Evolutionary conservation across 2,888 invertebrate species (phyloP).

Genomic region (Patella ulyssiponensis): DNA sequence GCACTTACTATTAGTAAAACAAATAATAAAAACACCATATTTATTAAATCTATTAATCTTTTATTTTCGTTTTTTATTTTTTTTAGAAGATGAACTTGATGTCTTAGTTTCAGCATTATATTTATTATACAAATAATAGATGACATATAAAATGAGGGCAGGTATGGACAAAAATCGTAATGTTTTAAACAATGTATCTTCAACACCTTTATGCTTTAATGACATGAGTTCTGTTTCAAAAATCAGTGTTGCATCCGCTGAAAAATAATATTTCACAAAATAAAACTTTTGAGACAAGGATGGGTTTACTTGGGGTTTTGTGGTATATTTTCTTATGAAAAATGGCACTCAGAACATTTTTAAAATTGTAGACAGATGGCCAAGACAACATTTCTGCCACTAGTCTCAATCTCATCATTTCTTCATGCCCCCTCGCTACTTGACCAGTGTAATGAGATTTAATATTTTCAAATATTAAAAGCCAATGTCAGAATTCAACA

Average conservation of each 20-base stretch:
- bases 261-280: constrained; percentile 18
- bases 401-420: too few species aligned
- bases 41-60: constrained; percentile 2
- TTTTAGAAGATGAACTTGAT: constrained; percentile 26
- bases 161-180: constrained; percentile 37
- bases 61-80: constrained; percentile 29
- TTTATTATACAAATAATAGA: constrained; percentile 42
- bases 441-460: too few species aligned
- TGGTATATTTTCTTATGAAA: too few species aligned
- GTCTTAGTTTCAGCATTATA: constrained; percentile 36
- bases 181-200: not conserved
- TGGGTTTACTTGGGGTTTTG: too few species aligned
- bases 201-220: constrained; percentile 41
- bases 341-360: too few species aligned
- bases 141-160: constrained; percentile 30
- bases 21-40: not conserved
- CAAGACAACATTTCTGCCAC: too few species aligned
- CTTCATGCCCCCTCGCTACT: too few species aligned
- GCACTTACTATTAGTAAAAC: not conserved
- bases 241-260: constrained; percentile 52
- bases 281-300: too few species aligned
- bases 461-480: too few species aligned
- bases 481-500: too few species aligned
- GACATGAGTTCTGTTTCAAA: constrained; percentile 50
- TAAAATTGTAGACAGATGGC: too few species aligned